Base-by-base conservation (phyloP, 2,113 vertebrate genomes). In the Nycticryphes semicollaris region DNA sequence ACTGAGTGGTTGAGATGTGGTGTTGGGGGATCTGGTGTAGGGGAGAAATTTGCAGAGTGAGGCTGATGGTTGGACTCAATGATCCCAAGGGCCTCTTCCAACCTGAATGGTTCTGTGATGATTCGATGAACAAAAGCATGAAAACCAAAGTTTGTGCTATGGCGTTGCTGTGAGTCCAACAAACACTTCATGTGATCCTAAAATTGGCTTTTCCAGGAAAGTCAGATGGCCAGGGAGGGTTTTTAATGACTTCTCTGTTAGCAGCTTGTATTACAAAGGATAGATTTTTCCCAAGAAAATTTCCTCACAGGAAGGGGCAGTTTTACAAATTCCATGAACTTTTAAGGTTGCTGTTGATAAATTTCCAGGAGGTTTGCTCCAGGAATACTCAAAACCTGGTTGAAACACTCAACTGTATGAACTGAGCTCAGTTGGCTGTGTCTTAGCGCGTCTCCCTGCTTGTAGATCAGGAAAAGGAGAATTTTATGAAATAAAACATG, bases 181-280 rank as follows among this genome's bases (percentile, higher is more conserved):
- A 80, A 57, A 73, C 25, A 13, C 31, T 63, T 68, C 0, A 0
- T 50, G 50, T 0, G 0, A 83, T 73, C 78, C 63, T 57, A 47
- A 85, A 94, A 85, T 83, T 57, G n/a, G 72, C 75, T 89, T 88
- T 94, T 88, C 68, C n/a, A 35, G 39, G 84, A 24, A 70, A 86
- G 50, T 5, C 94, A 74, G 73, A 24, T 69, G 60, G 68, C 35
- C 41, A 45, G 53, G 39, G 31, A 69, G 74, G 53, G 45, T 5
- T 79, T 89, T 82, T 76, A 2, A 1, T 84, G 4, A 53, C 50
- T 90, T 84, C 48, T 66, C n/a, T 82, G 50, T 89, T 59, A 82
- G 39, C 35, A 68, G 66, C 30, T 82, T 48, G 91, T 87, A 56
- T 57, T 69, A 39, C 37, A 91, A 78, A 81, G 37, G 37, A 20